Conservation (phyloP, 2,797 vertebrate species). For the Lophotriccus pileatus region DNA sequence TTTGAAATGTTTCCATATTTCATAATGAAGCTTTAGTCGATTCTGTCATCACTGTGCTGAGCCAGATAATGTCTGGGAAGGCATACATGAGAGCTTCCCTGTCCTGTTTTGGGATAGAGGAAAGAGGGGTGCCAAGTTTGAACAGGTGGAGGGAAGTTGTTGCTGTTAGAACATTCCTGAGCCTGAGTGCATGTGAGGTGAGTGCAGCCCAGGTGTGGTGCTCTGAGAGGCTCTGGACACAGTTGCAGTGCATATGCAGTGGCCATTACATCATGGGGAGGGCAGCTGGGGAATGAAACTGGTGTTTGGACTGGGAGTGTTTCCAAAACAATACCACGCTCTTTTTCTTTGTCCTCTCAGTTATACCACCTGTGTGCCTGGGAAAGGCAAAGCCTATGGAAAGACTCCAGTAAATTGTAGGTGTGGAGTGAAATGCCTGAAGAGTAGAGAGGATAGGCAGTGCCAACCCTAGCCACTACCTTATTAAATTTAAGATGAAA, state of each 20-base stretch:
- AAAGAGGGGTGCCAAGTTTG: neutral
- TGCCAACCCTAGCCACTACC: constrained; percentile 48
- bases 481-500: constrained; percentile 63
- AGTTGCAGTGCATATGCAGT: rapidly evolving
- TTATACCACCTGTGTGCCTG: constrained; percentile 41
- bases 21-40: constrained; percentile 37
- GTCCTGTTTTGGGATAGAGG: neutral
- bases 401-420: constrained; percentile 55
- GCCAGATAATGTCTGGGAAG: constrained; percentile 14
- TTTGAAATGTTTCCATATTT: constrained; percentile 53
- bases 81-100: neutral
- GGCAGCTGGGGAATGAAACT: constrained; percentile 31
- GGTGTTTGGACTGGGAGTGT: neutral
- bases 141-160: constrained; percentile 18
- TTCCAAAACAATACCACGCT: constrained; percentile 22
- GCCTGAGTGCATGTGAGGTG: neutral
- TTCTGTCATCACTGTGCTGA: constrained; percentile 2
- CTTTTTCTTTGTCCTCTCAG: constrained; percentile 12
- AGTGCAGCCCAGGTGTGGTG: neutral
- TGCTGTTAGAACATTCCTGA: constrained; percentile 7
- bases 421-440: constrained; percentile 64
- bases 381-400: constrained; percentile 30
- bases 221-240: neutral
- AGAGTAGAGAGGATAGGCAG: constrained; percentile 34
- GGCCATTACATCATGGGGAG: constrained; percentile 1